Percentiles rank a stretch among this genome's conserved stretches.
Evolutionary conservation across 2,113 vertebrate species (phyloP).

Genomic region (Anser brachyrhynchus): DNA sequence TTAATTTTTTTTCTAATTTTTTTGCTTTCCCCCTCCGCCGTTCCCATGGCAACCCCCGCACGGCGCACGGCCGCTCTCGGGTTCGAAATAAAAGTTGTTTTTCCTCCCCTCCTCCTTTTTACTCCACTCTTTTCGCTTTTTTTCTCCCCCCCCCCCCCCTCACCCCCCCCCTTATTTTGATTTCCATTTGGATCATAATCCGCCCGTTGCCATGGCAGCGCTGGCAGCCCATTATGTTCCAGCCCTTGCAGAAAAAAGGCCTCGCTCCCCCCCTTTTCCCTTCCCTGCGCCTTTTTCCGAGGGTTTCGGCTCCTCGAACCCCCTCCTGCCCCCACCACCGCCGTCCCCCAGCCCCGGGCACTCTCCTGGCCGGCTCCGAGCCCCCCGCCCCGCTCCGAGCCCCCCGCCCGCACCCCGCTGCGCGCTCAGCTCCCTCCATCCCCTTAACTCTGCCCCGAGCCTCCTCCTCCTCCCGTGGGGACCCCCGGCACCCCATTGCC

Average conservation of each 20-base stretch:
- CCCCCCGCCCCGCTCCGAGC: too few species aligned
- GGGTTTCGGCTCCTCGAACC: neutral
- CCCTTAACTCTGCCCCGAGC: too few species aligned
- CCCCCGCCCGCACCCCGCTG: too few species aligned
- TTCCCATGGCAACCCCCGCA: constrained; percentile 76
- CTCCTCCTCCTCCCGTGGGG: too few species aligned
- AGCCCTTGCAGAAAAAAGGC: constrained; percentile 33
- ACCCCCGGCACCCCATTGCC: neutral
- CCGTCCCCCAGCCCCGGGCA: neutral
- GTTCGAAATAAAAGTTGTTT: constrained; percentile 79
- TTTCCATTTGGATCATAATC: constrained; percentile 65
- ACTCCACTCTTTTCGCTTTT: neutral
- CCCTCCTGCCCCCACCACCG: neutral
- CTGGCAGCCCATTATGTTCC: constrained; percentile 55
- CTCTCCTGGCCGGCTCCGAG: too few species aligned
- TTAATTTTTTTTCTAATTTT: too few species aligned
- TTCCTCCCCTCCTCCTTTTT: constrained; percentile 1
- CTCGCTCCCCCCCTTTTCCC: neutral
- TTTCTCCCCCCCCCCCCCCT: too few species aligned
- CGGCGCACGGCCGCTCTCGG: constrained; percentile 69
- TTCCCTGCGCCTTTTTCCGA: neutral
- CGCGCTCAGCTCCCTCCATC: too few species aligned
- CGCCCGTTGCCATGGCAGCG: constrained; percentile 56
- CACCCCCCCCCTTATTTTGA: constrained; percentile 23
- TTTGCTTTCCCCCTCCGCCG: neutral